phyloP scores from a whole-genome alignment of 1,140 invertebrate species.

The Drosophila yakuba region DNA sequence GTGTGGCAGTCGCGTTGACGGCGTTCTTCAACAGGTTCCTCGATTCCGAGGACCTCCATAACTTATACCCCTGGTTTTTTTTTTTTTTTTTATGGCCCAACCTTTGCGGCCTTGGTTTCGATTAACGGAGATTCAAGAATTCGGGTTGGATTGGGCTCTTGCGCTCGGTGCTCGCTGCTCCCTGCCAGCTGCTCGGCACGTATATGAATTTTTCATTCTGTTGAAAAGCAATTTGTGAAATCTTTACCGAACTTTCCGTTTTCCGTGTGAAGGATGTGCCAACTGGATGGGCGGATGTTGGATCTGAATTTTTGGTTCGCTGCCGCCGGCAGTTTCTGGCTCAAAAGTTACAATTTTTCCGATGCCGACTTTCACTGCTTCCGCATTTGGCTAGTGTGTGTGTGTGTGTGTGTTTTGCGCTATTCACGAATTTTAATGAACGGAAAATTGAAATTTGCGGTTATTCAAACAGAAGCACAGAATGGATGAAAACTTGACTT shows the following conservation, averaged over 20 bases:
- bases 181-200: conserved; percentile 15
- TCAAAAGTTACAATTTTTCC: conserved; percentile 11
- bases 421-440: conserved; percentile 76
- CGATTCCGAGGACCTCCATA: conserved; percentile 1
- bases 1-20: conserved; percentile 38
- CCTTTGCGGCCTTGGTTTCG: conserved; percentile 12
- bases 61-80: conserved; percentile 2
- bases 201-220: conserved; percentile 80
- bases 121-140: conserved; percentile 29
- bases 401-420: conserved; percentile 38
- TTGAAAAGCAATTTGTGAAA: conserved; percentile 78
- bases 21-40: conserved; percentile 35
- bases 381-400: background rate
- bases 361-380: background rate
- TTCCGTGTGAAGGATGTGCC: conserved; percentile 47
- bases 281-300: conserved; percentile 42
- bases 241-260: conserved; percentile 58
- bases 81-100: conserved; percentile 8
- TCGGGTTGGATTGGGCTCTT: conserved; percentile 19
- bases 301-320: conserved; percentile 2
- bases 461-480: conserved; percentile 40
- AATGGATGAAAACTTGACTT: conserved; percentile 26
- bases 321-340: background rate
- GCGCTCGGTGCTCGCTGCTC: no score
- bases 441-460: conserved; percentile 73